Percentiles rank a stretch among this genome's conserved stretches.
phyloP scores from a whole-genome alignment of 23 tunicate genomes.

The Styela clava region DNA sequence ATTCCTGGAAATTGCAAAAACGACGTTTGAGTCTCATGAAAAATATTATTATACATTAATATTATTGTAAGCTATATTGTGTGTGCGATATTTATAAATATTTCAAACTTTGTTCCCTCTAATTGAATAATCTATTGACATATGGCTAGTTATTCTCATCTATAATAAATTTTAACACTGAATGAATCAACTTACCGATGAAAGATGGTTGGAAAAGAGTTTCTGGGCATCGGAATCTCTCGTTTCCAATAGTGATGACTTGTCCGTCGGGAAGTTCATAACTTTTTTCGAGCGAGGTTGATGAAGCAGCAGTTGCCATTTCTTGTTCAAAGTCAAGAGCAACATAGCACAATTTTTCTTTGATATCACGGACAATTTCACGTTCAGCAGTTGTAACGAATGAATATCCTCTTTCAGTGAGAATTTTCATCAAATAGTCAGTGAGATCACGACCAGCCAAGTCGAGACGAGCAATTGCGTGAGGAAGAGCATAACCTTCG shows the following conservation, averaged over 20 bases:
- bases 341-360: slow-evolving; percentile 79
- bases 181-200: slow-evolving; percentile 45
- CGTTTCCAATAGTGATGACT: slow-evolving; percentile 89
- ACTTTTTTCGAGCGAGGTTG: slow-evolving; percentile 53
- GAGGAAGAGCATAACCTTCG: slow-evolving; percentile 96
- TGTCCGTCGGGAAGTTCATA: slow-evolving; percentile 69
- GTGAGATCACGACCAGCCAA: slow-evolving; percentile 91
- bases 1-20: slow-evolving; percentile 61
- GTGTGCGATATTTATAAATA: no score
- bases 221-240: slow-evolving; percentile 93
- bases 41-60: no score
- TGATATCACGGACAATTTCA: slow-evolving; percentile 76
- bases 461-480: slow-evolving; percentile 79
- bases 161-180: no score
- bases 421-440: slow-evolving; percentile 77
- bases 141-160: no score
- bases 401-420: slow-evolving; percentile 74
- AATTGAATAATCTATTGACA: no score
- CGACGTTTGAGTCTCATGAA: no score
- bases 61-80: no score
- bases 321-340: slow-evolving; percentile 82
- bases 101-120: no score
- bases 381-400: slow-evolving; percentile 49
- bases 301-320: slow-evolving; percentile 63
- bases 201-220: slow-evolving; percentile 96